Percentiles rank a stretch among this genome's conserved stretches.
Evolutionary conservation across 2,888 invertebrate genomes (phyloP).

Genomic region (Bellardia pandia): DNA sequence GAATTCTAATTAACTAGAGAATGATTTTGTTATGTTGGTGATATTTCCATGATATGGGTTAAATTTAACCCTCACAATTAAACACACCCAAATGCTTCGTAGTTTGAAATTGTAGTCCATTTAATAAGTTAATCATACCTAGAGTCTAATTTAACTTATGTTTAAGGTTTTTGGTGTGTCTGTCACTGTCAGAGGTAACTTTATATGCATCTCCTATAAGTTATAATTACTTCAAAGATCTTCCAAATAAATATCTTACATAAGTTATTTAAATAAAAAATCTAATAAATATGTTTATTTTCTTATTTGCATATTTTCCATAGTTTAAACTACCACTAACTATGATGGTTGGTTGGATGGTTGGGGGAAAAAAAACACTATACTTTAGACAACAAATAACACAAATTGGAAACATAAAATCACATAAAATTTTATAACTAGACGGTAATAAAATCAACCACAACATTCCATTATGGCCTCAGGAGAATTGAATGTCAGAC

Average conservation of each 20-base stretch:
- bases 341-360: neutral
- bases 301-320: neutral
- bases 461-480: conserved; percentile 50
- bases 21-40: too few species aligned
- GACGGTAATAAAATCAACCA: conserved; percentile 62
- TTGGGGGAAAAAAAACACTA: conserved; percentile 2
- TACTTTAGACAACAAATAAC: conserved; percentile 31
- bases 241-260: neutral
- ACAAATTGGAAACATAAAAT: conserved; percentile 58
- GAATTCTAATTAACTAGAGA: too few species aligned
- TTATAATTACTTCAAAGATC: too few species aligned
- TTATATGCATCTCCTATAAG: too few species aligned
- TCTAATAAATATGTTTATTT: neutral
- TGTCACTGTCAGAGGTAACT: too few species aligned
- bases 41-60: too few species aligned
- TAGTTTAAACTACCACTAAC: conserved; percentile 29
- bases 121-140: too few species aligned
- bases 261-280: neutral
- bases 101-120: too few species aligned
- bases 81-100: too few species aligned
- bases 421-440: conserved; percentile 64
- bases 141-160: too few species aligned
- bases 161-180: too few species aligned
- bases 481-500: conserved; percentile 28
- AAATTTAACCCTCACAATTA: too few species aligned